These are phyloP conservation scores for Danio aesculapii DNA, from an alignment of 2,797 vertebrate genomes.

Conservation along the genomic window DNA sequence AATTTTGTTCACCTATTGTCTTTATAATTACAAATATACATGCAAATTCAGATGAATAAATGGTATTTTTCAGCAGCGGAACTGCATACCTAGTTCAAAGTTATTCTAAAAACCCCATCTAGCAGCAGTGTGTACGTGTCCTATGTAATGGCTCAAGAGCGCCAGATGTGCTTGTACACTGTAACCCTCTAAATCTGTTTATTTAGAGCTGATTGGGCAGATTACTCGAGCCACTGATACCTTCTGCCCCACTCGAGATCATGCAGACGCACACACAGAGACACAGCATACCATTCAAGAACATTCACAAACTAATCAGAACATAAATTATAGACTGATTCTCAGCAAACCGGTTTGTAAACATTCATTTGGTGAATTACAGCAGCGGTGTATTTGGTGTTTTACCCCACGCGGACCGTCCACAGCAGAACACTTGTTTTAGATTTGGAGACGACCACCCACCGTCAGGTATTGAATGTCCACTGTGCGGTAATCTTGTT, in stretches of 20 bases:
- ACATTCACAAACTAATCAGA: conserved; percentile 61
- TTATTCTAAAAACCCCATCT: background rate
- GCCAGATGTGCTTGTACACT: conserved; percentile 77
- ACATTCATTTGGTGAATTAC: conserved; percentile 70
- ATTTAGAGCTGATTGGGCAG: conserved; percentile 78
- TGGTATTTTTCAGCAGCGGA: too few relatives aligned
- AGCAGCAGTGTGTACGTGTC: background rate
- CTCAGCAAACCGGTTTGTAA: conserved; percentile 72
- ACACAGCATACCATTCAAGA: conserved; percentile 65
- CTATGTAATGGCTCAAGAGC: conserved; percentile 59
- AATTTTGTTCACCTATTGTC: too few relatives aligned
- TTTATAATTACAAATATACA: too few relatives aligned
- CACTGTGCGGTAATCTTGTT: conserved; percentile 52
- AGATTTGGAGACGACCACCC: conserved; percentile 75
- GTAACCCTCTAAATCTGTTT: conserved; percentile 76
- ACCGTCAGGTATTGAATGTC: conserved; percentile 68
- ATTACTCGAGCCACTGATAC: conserved; percentile 70
- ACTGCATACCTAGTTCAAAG: too few relatives aligned
- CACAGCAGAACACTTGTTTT: conserved; percentile 61
- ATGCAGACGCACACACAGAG: conserved; percentile 60
- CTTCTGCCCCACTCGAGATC: conserved; percentile 54
- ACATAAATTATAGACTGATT: conserved; percentile 61
- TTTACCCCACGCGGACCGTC: conserved; percentile 41
- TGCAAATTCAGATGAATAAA: too few relatives aligned
- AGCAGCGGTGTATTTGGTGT: conserved; percentile 45